Conservation (phyloP, 2,888 invertebrate species). For the Heteromyza rotundicornis region DNA sequence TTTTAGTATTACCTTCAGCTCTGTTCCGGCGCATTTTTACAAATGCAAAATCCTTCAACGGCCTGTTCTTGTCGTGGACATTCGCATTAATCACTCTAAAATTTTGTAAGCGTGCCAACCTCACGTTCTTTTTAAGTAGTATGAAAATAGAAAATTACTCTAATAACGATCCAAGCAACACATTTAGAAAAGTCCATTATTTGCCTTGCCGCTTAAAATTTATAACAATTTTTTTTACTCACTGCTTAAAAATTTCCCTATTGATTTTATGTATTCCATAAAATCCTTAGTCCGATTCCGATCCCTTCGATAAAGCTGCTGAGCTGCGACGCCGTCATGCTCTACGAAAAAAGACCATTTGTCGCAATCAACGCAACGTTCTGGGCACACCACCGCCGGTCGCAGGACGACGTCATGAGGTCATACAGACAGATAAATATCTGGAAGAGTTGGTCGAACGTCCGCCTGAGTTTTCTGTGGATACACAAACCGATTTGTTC, state of each 20-base stretch:
- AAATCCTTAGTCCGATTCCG: slow-evolving; percentile 63
- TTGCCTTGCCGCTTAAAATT: too few relatives aligned
- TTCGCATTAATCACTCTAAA: slow-evolving; percentile 4
- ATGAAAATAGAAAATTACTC: too few relatives aligned
- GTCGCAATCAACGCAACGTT: slow-evolving; percentile 66
- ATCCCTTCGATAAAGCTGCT: slow-evolving; percentile 58
- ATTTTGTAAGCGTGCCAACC: too few relatives aligned
- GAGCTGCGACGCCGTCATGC: slow-evolving; percentile 72
- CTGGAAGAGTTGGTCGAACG: slow-evolving; percentile 84
- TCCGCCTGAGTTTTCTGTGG: slow-evolving; percentile 77
- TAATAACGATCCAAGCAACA: too few relatives aligned
- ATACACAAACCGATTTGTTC: slow-evolving; percentile 88
- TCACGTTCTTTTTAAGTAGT: too few relatives aligned
- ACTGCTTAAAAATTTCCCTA: too few relatives aligned
- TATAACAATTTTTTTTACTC: too few relatives aligned
- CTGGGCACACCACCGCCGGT: slow-evolving; percentile 66
- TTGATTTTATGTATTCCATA: too few relatives aligned
- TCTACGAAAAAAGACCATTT: slow-evolving; percentile 70
- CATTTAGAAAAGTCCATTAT: too few relatives aligned
- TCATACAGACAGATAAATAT: slow-evolving; percentile 88
- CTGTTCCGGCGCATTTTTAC: too few relatives aligned
- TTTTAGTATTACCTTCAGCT: too few relatives aligned
- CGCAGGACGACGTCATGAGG: slow-evolving; percentile 82
- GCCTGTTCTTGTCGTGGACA: slow-evolving; percentile 2
- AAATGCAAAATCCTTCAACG: too few relatives aligned